Evolutionary conservation across 2,797 vertebrate genomes (phyloP).

Genomic region (Sus cebifrons): DNA sequence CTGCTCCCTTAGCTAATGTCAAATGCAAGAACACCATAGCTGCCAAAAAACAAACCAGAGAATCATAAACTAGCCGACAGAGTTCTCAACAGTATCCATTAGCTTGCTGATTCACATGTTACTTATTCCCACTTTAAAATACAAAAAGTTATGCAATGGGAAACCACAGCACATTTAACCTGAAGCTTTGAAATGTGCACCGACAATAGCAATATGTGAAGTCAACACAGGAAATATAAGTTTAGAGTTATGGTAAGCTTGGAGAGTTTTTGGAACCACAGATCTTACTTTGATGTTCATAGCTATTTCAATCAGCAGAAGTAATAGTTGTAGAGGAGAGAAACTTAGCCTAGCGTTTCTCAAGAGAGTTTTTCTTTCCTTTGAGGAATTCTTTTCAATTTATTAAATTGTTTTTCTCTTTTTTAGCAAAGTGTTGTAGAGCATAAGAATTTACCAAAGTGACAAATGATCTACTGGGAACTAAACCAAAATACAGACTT

Average conservation of each 20-base stretch:
- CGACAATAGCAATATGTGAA: constrained; percentile 31
- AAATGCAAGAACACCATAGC: constrained; percentile 54
- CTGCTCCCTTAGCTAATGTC: constrained; percentile 73
- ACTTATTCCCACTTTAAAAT: constrained; percentile 74
- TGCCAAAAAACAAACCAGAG: constrained; percentile 69
- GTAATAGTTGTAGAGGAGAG: constrained; percentile 38
- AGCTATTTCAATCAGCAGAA: constrained; percentile 60
- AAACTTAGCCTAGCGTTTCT: constrained; percentile 53
- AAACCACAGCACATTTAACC: constrained; percentile 74
- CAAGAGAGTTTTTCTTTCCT: constrained; percentile 67
- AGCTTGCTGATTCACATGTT: constrained; percentile 68
- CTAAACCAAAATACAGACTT: constrained; percentile 72
- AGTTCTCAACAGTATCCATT: constrained; percentile 61
- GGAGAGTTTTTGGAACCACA: constrained; percentile 53
- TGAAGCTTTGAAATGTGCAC: constrained; percentile 79
- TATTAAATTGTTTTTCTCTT: constrained; percentile 73
- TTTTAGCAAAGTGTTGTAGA: constrained; percentile 66
- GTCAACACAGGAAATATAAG: constrained; percentile 74
- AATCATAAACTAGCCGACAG: constrained; percentile 2
- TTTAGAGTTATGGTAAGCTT: constrained; percentile 62
- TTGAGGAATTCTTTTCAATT: constrained; percentile 71
- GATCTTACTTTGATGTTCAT: constrained; percentile 62
- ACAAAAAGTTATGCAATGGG: constrained; percentile 60
- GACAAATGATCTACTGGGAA: constrained; percentile 70
- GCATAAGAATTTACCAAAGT: constrained; percentile 72